Base-by-base conservation (phyloP, 2,888 invertebrate species). In the Pycnomerus fuliginosus region DNA sequence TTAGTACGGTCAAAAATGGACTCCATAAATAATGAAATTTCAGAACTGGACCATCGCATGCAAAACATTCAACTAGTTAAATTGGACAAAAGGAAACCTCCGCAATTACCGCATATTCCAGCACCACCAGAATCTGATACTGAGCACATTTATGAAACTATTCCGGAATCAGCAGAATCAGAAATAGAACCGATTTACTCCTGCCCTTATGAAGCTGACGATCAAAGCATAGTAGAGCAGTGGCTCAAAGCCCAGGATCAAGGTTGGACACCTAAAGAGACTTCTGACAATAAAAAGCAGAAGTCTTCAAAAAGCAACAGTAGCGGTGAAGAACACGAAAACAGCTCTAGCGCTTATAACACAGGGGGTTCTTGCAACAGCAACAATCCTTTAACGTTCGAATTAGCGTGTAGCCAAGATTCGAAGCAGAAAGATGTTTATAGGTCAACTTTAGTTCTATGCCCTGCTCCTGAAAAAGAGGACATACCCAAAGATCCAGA, bases 281-380 rank as follows among this genome's bases (percentile, higher is more conserved):
- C 38, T 14, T 61, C 62, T 39, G 59, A 61, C 29, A 41, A 30
- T 17, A 62, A 60, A 31, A 51, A 52, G 33, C 48, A 50, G 31
- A 61, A 48, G 25, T 61, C 67, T 17, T 62, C 61, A 20, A 67
- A 66, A 48, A 67, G 66, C 45, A 66, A 64, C 45, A 76, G 76
- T 50, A 76, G 73, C 22, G 74, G 74, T 16, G 79, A 80, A 49
- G 80, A 79, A 45, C 77, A 80, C 47, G 82, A 83, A 48, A 76
- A 76, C 50, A 81, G 82, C 30, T 84, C 84, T 20, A 83, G 82
- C 68, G 85, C 86, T 32, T 86, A 85, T 65, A 87, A 86, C 61
- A 85, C 85, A 1, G 84, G 85, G 1, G 86, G 85, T 39, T 85
- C 85, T n/a, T 84, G 84, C 59, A 80, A 85, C 55, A 84, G 84